Conservation (phyloP, 2,888 invertebrate genomes). For the Drosophila anceps region DNA sequence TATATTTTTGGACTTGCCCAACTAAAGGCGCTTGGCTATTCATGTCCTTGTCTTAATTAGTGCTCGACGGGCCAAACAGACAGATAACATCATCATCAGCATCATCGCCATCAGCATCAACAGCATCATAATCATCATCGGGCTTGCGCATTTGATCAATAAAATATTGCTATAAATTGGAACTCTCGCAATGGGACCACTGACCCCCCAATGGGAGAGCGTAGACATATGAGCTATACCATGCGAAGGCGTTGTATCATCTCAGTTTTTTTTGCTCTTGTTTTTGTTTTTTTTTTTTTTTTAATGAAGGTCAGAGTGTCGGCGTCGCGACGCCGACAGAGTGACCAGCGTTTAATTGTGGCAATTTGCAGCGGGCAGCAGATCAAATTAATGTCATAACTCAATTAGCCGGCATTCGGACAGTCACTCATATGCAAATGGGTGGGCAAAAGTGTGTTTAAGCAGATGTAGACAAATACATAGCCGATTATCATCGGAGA, state of each 20-base stretch:
- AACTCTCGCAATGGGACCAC: constrained; percentile 33
- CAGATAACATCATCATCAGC: constrained; percentile 16
- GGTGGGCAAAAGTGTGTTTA: background rate
- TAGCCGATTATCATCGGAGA: background rate
- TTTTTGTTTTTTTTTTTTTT: constrained; percentile 8
- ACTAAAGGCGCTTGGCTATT: constrained; percentile 10
- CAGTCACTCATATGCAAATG: constrained; percentile 14
- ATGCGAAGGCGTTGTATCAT: constrained; percentile 39
- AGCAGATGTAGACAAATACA: background rate
- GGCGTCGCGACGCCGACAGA: constrained; percentile 42
- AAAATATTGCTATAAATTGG: constrained; percentile 58
- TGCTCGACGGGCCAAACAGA: constrained; percentile 27
- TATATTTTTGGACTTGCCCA: constrained; percentile 23
- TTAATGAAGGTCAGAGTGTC: constrained; percentile 70
- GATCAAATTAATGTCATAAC: constrained; percentile 78
- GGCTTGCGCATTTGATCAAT: constrained; percentile 67
- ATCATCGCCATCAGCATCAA: constrained; percentile 22
- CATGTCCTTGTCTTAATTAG: constrained; percentile 69
- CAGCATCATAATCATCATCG: constrained; percentile 40
- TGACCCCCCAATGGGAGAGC: constrained; percentile 30
- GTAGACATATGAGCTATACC: constrained; percentile 21
- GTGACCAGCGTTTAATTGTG: constrained; percentile 66
- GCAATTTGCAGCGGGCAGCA: constrained; percentile 63
- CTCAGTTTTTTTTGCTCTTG: constrained; percentile 30
- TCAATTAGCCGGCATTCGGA: constrained; percentile 65